Base-by-base conservation (phyloP, 2,888 invertebrate species). In the Crocallis elinguaria region DNA sequence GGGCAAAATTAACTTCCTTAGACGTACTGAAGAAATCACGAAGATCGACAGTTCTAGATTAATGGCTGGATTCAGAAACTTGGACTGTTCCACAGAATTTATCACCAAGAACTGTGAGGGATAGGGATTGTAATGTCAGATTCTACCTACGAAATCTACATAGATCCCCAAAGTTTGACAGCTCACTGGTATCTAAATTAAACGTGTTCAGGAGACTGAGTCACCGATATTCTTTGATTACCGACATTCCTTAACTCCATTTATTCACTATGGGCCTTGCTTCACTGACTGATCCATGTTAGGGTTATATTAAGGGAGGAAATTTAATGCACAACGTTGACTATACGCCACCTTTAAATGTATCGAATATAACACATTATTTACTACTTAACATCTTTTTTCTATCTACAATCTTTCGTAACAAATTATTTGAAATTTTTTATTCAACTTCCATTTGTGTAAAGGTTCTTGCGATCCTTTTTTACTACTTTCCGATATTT, bases 31-130 rank as follows among this genome's bases (percentile, higher is more conserved):
- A 54, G 53, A 54, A 54, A 49, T 49, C 53, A 29, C 33, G 6
- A 19, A 35, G 37, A 43, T 49, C 38, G 48, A 49, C 48, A 48
- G 13, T 43, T 27, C 21, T 21, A 43, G 53, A 54, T 54, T 49
- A 54, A 54, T 33, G 33, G 25, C 32, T 23, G 19, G 53, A 27
- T 52, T 41, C 30, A 21, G 27, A 49, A 54, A 54, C 43, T 54
- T 54, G 32, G 43, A 48, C 23, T 43, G 53, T 29, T 49, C 53
- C 44, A 49, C 37, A 46, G 36, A 52, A 54, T 54, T 54, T 54
- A 54, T 54, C 46, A 37, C 38, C 33, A 30, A 25, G 37, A 49
- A 38, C 48, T 32, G 32, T 43, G 52, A 53, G 12, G 42, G 42
- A 37, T 53, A n/a, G 51, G 51, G 29, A 49, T 43, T 29, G 38